Evolutionary conservation across 2,797 vertebrate species (phyloP).

Genomic region (Eurystomus glaucurus): DNA sequence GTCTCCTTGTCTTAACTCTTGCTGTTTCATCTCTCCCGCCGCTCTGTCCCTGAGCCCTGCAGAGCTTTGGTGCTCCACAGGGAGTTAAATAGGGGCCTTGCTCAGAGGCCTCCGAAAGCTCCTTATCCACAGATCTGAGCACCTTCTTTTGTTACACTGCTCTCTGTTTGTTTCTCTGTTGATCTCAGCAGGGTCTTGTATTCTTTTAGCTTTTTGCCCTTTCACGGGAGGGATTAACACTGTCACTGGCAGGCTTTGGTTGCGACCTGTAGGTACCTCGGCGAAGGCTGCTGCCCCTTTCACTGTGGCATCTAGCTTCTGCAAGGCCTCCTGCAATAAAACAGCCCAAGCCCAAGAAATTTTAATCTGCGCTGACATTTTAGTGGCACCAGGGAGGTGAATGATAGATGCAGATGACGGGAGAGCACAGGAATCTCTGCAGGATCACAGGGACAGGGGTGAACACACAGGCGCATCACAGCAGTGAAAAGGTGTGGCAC

Average conservation of each 20-base stretch:
- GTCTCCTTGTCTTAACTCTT: neutral
- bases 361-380: neutral
- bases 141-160: conserved; percentile 65
- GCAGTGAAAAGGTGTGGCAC: neutral
- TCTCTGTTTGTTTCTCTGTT: conserved; percentile 60
- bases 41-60: neutral
- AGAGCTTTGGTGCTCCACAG: conserved; percentile 23
- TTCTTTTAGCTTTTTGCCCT: conserved; percentile 74
- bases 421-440: neutral
- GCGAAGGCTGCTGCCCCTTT: neutral
- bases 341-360: neutral
- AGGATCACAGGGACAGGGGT: accelerated
- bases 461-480: accelerated
- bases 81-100: conserved; percentile 64
- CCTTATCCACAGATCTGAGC: conserved; percentile 64
- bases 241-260: neutral
- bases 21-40: neutral
- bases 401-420: accelerated
- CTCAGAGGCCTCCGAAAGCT: conserved; percentile 42
- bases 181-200: conserved; percentile 59
- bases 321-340: neutral
- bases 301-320: accelerated
- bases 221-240: conserved; percentile 45
- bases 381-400: neutral
- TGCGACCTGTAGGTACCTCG: neutral